A percentile compares a stretch with the other conserved stretches of the same genome.
Evolutionary conservation across 1,140 invertebrate genomes (phyloP).

Genomic region (Palaemon carinicauda): DNA sequence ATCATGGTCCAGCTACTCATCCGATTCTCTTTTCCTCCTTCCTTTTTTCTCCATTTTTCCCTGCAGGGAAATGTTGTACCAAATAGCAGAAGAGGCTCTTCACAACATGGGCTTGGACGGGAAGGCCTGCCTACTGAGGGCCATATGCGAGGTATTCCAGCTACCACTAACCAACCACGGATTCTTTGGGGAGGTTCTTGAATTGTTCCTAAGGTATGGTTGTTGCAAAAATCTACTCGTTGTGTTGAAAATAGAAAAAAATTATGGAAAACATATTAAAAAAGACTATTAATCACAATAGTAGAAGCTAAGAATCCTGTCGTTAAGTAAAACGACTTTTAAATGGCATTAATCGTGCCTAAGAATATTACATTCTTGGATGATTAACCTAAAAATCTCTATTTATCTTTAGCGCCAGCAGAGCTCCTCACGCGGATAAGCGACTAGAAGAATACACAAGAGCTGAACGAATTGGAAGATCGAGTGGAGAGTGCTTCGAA

Average conservation of each 20-base stretch:
- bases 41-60: not conserved
- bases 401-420: not conserved
- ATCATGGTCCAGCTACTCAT: not conserved
- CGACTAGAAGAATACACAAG: not conserved
- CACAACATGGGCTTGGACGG: slow-evolving; percentile 42
- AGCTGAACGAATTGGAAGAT: slow-evolving; percentile 4
- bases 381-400: not conserved
- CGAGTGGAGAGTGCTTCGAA: slow-evolving; percentile 12
- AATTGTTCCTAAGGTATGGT: slow-evolving; percentile 43
- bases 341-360: too few relatives aligned
- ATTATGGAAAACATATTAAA: too few relatives aligned
- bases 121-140: slow-evolving; percentile 44
- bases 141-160: slow-evolving; percentile 52
- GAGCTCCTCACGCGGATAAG: slow-evolving; percentile 17
- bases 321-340: too few relatives aligned
- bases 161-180: slow-evolving; percentile 23
- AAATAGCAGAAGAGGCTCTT: not conserved
- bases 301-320: too few relatives aligned
- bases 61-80: slow-evolving; percentile 24
- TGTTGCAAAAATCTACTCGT: not conserved
- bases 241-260: not conserved
- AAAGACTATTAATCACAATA: too few relatives aligned
- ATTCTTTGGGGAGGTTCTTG: slow-evolving; percentile 45
- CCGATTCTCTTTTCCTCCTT: not conserved
- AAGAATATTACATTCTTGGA: not conserved